Evolutionary conservation across 2,888 invertebrate species (phyloP).

Genomic region (Coelopa pilipes): DNA sequence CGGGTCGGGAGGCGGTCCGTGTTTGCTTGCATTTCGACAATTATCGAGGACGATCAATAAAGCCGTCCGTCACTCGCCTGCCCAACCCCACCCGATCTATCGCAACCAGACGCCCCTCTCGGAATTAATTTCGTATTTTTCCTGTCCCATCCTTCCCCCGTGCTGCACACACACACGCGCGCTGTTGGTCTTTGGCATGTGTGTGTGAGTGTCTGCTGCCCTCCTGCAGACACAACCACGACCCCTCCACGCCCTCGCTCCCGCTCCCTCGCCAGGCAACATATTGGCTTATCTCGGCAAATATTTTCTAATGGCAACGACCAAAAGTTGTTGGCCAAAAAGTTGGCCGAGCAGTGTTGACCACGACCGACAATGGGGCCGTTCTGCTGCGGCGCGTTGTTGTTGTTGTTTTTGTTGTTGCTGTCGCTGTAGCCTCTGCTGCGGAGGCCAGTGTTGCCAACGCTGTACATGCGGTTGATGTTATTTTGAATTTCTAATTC

Average conservation of each 20-base stretch:
- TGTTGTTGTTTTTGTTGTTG: not conserved
- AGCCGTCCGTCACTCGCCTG: too few relatives aligned
- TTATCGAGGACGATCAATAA: too few relatives aligned
- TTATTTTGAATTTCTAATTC: conserved; percentile 20
- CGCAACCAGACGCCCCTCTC: too few relatives aligned
- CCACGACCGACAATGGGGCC: not conserved
- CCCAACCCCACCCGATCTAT: too few relatives aligned
- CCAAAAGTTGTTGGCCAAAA: conserved; percentile 12
- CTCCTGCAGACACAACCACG: too few relatives aligned
- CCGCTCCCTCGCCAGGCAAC: not conserved
- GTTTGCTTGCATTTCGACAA: too few relatives aligned
- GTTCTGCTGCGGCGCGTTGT: not conserved
- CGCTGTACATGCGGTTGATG: not conserved
- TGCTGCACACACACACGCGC: too few relatives aligned
- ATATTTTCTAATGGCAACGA: conserved; percentile 4
- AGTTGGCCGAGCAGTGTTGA: not conserved
- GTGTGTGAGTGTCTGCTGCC: too few relatives aligned
- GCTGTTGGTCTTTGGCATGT: too few relatives aligned
- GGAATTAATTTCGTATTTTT: too few relatives aligned
- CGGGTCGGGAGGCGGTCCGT: too few relatives aligned
- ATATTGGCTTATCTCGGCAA: conserved; percentile 10
- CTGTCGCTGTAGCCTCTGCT: not conserved
- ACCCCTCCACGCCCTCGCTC: not conserved
- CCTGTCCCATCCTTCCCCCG: too few relatives aligned
- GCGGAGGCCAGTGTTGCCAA: conserved; percentile 5